Base-by-base conservation (phyloP, 2,797 vertebrate genomes). In the Pseudopleuronectes americanus region DNA sequence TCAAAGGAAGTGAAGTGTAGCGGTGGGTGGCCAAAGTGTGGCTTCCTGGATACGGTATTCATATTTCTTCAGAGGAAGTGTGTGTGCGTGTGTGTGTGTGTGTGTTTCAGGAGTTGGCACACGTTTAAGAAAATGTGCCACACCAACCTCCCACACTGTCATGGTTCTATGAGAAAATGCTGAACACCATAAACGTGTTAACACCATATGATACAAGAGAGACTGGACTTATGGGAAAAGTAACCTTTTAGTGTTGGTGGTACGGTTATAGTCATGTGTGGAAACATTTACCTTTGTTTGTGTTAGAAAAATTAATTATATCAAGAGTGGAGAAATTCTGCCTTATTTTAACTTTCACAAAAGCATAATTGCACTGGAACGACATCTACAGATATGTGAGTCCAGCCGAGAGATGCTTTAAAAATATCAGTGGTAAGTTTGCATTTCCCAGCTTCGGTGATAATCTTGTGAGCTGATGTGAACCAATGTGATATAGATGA, bases 21-120 rank as follows among this genome's bases (percentile, higher is more conserved):
- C 84, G 79, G 76, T 90, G 81, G 86, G 88, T 87, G 90, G 86
- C 89, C 86, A 91, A 92, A 90, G 86, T 85, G 89, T 89, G 88
- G 83, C 91, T 94, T 94, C 91, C 92, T 92, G 92, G 85, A 84
- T 92, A 77, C 80, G 64, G 85, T 87, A 57, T 89, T 90, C 89
- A 89, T 90, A 84, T 87, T 87, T 90, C 69, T 74, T 43, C 54
- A 59, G 83, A 84, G 84, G 88, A 89, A 91, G 86, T 88, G 53
- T 21, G 8, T 21, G 17, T 21, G 7, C 21, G 47, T 48, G 45
- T 48, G 45, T 48, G 45, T 48, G 45, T 16, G 61, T 79, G 77
- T 70, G 60, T 74, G 64, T 48, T 45, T 69, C 58, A 64, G 48
- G 76, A 74, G 69, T 21, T 76, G 68, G 59, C 56, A 66, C 24